Conservation (phyloP, 1,140 invertebrate genomes). For the Megalonaias nervosa region DNA sequence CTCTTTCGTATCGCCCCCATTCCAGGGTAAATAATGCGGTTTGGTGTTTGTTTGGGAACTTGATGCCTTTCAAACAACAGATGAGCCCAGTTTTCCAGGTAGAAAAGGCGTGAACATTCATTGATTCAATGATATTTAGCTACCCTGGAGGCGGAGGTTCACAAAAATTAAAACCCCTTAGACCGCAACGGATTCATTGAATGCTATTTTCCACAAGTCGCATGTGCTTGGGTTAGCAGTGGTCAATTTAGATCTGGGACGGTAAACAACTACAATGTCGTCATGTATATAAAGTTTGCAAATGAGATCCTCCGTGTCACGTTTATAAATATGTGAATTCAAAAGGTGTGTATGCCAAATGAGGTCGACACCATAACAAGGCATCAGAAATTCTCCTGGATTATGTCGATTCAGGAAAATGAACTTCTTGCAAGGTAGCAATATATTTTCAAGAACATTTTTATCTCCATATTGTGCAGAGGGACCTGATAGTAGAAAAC, state of each 20-base stretch:
- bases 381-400: constrained; percentile 70
- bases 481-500: constrained; percentile 72
- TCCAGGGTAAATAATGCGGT: constrained; percentile 42
- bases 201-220: constrained; percentile 56
- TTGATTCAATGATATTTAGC: constrained; percentile 35
- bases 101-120: constrained; percentile 14
- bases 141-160: constrained; percentile 55
- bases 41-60: background rate
- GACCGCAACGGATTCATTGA: constrained; percentile 55
- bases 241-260: constrained; percentile 67
- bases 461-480: constrained; percentile 71
- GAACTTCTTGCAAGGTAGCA: constrained; percentile 73
- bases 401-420: constrained; percentile 70
- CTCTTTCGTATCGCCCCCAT: constrained; percentile 40
- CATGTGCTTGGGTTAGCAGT: constrained; percentile 50
- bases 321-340: constrained; percentile 67
- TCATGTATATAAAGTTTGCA: constrained; percentile 44
- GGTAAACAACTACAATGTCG: constrained; percentile 22
- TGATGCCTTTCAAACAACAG: background rate
- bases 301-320: constrained; percentile 69
- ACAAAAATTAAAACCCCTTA: constrained; percentile 68
- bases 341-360: constrained; percentile 74
- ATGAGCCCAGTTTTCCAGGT: background rate
- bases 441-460: constrained; percentile 68
- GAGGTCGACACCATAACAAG: constrained; percentile 74